These are phyloP conservation scores for Linnaemya tessellans DNA, from an alignment of 2,888 invertebrate genomes.

Conservation along the genomic window DNA sequence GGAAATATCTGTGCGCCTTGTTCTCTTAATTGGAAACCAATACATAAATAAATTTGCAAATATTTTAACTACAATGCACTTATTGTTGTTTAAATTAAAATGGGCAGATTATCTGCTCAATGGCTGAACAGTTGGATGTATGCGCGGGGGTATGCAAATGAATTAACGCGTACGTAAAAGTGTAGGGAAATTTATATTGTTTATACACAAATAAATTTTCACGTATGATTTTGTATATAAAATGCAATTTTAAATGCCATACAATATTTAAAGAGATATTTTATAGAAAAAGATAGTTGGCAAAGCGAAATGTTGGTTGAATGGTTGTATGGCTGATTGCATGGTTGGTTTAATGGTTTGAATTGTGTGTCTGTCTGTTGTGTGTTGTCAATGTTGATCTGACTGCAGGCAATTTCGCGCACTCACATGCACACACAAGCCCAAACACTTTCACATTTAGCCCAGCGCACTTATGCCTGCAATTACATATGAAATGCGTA, in stretches of 20 bases:
- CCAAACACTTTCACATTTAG: not conserved
- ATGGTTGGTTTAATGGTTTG: slow-evolving; percentile 45
- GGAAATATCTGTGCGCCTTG: not conserved
- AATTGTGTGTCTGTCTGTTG: slow-evolving; percentile 21
- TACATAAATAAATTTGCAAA: slow-evolving; percentile 44
- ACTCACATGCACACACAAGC: not conserved
- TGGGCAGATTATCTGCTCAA: slow-evolving; percentile 20
- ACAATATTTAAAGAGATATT: slow-evolving; percentile 59
- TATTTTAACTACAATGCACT: slow-evolving; percentile 12
- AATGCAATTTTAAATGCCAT: slow-evolving; percentile 31
- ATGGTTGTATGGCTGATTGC: slow-evolving; percentile 48
- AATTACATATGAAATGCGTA: slow-evolving; percentile 55
- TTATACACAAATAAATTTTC: not conserved
- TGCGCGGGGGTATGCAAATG: not conserved
- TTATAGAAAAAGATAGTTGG: slow-evolving; percentile 43
- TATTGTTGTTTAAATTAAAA: slow-evolving; percentile 50
- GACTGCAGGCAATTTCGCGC: slow-evolving; percentile 59
- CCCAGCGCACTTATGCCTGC: not conserved
- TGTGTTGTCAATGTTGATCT: slow-evolving; percentile 69
- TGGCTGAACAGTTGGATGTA: not conserved
- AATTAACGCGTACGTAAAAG: not conserved
- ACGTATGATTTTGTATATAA: not conserved
- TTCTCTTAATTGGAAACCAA: slow-evolving; percentile 45
- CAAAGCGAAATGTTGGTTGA: slow-evolving; percentile 23
- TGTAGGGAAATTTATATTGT: not conserved